Conservation (phyloP, 1,140 invertebrate genomes). For the Rhagoletis zephyria region DNA sequence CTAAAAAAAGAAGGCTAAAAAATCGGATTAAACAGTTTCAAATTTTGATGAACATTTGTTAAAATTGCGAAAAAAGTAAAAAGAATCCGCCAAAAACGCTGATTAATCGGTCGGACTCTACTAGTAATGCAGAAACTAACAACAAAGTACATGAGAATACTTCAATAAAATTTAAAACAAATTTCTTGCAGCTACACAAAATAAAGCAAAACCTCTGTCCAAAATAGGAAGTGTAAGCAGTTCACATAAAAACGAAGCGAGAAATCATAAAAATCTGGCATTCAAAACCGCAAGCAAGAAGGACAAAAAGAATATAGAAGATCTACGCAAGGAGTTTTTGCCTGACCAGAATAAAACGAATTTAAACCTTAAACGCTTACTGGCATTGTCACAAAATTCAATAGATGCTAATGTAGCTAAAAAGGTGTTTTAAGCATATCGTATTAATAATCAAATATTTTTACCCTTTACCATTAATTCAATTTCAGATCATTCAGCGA, state of each 20-base stretch:
- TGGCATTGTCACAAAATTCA: conserved; percentile 55
- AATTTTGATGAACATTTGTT: not conserved
- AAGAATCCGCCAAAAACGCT: too few relatives aligned
- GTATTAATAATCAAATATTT: not conserved
- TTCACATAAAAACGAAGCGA: not conserved
- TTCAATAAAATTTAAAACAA: not conserved
- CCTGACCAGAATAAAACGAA: conserved; percentile 52
- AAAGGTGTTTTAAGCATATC: conserved; percentile 29
- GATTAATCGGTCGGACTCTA: too few relatives aligned
- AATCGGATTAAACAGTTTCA: too few relatives aligned
- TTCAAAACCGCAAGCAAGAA: not conserved
- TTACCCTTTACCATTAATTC: not conserved
- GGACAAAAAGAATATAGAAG: conserved; percentile 49
- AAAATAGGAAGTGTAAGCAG: not conserved
- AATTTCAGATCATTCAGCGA: conserved; percentile 53
- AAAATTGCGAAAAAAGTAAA: not conserved
- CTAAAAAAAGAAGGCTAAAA: too few relatives aligned
- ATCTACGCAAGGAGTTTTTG: conserved; percentile 35
- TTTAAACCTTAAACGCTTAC: conserved; percentile 53
- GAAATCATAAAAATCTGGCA: not conserved
- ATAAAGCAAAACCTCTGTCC: not conserved
- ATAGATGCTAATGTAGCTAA: conserved; percentile 46
- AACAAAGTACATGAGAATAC: not conserved
- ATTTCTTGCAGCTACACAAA: conserved; percentile 29
- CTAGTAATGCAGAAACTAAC: too few relatives aligned